Evolutionary conservation across 2,797 vertebrate genomes (phyloP).

Genomic region (Parauchenoglanis ngamensis): DNA sequence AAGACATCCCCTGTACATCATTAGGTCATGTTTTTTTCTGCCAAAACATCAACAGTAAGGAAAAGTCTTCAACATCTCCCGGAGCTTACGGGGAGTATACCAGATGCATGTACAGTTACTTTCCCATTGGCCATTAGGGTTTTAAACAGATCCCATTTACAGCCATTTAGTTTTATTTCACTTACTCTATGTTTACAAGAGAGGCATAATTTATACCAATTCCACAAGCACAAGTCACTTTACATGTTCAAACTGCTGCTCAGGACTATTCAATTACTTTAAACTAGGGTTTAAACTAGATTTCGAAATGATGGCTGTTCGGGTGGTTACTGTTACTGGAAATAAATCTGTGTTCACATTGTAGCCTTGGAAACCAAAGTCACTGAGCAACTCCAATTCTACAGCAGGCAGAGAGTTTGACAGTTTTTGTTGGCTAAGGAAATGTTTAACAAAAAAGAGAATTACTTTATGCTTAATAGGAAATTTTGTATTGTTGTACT

Average conservation of each 20-base stretch:
- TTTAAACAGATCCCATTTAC: neutral
- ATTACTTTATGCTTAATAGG: neutral
- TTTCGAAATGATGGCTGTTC: neutral
- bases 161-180: neutral
- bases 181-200: neutral
- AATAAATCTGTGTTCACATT: neutral
- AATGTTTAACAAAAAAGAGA: neutral
- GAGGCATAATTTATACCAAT: neutral
- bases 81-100: neutral
- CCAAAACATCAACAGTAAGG: neutral
- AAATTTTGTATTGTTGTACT: neutral
- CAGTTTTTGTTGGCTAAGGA: neutral
- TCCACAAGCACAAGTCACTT: neutral
- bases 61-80: neutral
- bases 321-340: neutral
- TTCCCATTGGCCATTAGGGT: neutral
- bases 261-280: neutral
- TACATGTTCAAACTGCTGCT: neutral
- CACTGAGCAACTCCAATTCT: neutral
- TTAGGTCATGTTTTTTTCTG: neutral
- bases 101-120: neutral
- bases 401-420: neutral
- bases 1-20: neutral
- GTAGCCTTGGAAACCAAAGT: slow-evolving; percentile 1
- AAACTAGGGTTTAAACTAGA: neutral